Evolutionary conservation across 2,797 vertebrate genomes (phyloP).

Genomic region (Lithobates sylvaticus): DNA sequence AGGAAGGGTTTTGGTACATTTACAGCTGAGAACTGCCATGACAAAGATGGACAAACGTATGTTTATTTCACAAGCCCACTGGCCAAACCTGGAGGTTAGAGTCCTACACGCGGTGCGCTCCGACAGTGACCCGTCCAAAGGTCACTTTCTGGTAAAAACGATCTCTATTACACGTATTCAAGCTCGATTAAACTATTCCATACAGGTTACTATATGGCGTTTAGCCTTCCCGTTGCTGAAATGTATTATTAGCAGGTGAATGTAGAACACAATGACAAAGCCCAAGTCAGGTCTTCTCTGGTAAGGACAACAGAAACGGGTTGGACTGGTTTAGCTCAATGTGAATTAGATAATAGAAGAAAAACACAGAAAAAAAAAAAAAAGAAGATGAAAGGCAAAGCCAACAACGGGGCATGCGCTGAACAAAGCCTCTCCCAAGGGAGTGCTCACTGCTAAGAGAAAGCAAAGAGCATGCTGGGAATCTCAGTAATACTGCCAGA

Average conservation of each 20-base stretch:
- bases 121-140: too few relatives aligned
- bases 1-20: too few relatives aligned
- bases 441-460: not conserved
- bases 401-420: not conserved
- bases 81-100: too few relatives aligned
- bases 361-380: not conserved
- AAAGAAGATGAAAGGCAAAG: not conserved
- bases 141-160: too few relatives aligned
- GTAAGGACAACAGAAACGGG: not conserved
- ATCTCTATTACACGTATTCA: too few relatives aligned
- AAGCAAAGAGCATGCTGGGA: constrained; percentile 7
- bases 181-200: too few relatives aligned
- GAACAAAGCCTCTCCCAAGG: not conserved
- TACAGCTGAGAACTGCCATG: too few relatives aligned
- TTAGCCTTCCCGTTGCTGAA: too few relatives aligned
- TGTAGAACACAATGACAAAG: not conserved
- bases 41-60: too few relatives aligned
- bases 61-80: too few relatives aligned
- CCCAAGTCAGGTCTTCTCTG: not conserved
- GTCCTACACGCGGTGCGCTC: too few relatives aligned
- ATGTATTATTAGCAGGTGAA: not conserved
- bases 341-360: not conserved
- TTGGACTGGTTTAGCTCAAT: not conserved
- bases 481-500: not conserved
- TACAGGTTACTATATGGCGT: too few relatives aligned